Evolutionary conservation across 2,888 invertebrate species (phyloP).

Genomic region (Boloria euphrosyne): DNA sequence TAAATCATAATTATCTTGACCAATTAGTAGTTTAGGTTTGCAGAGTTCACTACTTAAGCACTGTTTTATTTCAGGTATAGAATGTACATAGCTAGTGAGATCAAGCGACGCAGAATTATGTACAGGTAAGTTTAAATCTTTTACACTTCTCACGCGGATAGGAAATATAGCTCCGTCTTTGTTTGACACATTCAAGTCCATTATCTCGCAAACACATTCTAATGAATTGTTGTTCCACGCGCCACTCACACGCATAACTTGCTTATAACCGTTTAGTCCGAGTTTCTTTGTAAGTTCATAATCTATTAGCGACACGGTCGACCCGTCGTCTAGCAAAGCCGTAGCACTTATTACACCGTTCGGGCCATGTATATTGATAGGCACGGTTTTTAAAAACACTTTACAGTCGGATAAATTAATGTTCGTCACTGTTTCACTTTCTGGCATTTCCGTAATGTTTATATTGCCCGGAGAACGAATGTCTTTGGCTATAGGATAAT

Average conservation of each 20-base stretch:
- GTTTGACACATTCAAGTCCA: slow-evolving; percentile 34
- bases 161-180: slow-evolving; percentile 27
- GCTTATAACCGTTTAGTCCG: slow-evolving; percentile 33
- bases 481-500: slow-evolving; percentile 11
- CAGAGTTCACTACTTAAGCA: slow-evolving; percentile 14
- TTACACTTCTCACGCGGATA: slow-evolving; percentile 38
- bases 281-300: slow-evolving; percentile 28
- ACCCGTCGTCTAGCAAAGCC: slow-evolving; percentile 45
- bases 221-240: slow-evolving; percentile 31
- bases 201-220: slow-evolving; percentile 16
- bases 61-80: slow-evolving; percentile 27
- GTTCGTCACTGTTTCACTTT: no score
- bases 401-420: slow-evolving; percentile 3
- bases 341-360: slow-evolving; percentile 33
- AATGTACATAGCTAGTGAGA: slow-evolving; percentile 14
- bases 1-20: slow-evolving; percentile 47
- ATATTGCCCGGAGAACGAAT: no score
- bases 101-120: slow-evolving; percentile 31
- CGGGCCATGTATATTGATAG: slow-evolving; percentile 32
- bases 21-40: slow-evolving; percentile 45
- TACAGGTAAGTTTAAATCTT: slow-evolving; percentile 41
- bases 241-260: slow-evolving; percentile 41
- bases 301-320: slow-evolving; percentile 42
- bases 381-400: slow-evolving; percentile 37
- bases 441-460: no score